Percentiles rank a stretch among this genome's conserved stretches.
Conservation (phyloP, 2,113 vertebrate genomes). For the Hemiprocne comata region DNA sequence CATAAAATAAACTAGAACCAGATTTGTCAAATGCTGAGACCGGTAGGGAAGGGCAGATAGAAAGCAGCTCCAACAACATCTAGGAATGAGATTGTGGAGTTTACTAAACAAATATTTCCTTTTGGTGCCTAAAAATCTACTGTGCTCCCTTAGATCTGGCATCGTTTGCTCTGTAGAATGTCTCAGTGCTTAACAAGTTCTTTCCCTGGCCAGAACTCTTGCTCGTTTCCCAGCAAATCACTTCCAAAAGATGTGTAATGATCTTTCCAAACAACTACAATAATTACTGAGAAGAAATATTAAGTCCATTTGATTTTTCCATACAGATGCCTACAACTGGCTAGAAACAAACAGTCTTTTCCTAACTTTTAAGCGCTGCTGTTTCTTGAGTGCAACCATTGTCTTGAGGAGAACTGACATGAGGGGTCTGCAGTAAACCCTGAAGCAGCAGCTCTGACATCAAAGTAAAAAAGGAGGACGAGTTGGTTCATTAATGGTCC, state of each 20-base stretch:
- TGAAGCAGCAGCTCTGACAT: neutral
- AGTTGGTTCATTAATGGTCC: neutral
- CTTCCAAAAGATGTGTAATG: neutral
- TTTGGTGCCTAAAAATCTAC: slow-evolving; percentile 2
- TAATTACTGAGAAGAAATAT: neutral
- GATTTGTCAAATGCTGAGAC: slow-evolving; percentile 20
- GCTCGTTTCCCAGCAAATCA: slow-evolving; percentile 7
- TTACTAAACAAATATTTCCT: slow-evolving; percentile 50
- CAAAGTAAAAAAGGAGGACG: neutral
- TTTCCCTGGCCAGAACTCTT: neutral
- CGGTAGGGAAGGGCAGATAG: neutral
- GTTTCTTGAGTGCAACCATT: neutral
- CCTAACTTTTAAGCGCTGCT: neutral
- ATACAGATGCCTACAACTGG: neutral
- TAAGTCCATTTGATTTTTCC: neutral
- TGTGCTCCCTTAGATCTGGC: neutral
- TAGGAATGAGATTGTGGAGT: slow-evolving; percentile 16
- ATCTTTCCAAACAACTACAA: neutral
- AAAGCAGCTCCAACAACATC: slow-evolving; percentile 43
- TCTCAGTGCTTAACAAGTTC: neutral
- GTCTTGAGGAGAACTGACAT: neutral
- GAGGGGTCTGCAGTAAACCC: neutral
- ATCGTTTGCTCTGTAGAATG: neutral
- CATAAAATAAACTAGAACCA: slow-evolving; percentile 37
- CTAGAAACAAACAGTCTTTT: neutral